Evolutionary conservation across 2,113 vertebrate genomes (phyloP), one percentile per base, ranked within the genome.

Genomic region (Toxotes jaculatrix): DNA sequence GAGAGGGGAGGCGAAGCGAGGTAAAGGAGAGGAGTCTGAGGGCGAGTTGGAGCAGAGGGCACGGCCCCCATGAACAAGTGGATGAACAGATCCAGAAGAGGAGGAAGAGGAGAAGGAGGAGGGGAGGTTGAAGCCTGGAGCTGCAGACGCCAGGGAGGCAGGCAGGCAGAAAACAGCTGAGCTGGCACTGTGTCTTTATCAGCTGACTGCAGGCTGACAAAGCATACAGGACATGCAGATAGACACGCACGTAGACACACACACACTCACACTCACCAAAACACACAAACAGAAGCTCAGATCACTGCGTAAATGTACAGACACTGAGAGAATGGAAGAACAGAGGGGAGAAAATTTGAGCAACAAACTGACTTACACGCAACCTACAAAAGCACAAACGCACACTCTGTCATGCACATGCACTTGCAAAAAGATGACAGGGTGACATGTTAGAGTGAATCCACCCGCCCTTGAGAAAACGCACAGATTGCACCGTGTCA

Each of bases 131-230:
- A 79, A 64, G 84, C 68, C 75, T 49, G 62, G 69, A 76, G 73
- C 68, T 64, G 83, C 74, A 87, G 82, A 88, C 17, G 45, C 45
- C 51, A 32, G 60, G 49, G 69, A 69, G 63, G 57, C 73, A 60
- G 73, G 75, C 65, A 77, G n/a, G 23, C 51, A 53, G 51, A 69
- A 88, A 92, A 90, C 89, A 90, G 89, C 93, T 93, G 92, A 94
- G 89, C 85, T 88, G 86, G 89, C 83, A 65, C 62, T 77, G 81
- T 69, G 38, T 89, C 81, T 90, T 82, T 82, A 90, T 93, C 94
- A 94, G 93, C 88, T 93, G 93, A 92, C 88, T 89, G 82, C 84
- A 89, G 89, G 83, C 87, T 90, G 91, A 88, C 91, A 83, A 80
- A 83, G 81, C 83, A 90, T 69, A 77, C 80, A 86, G 81, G 74